These are phyloP conservation scores for Lepeophtheirus salmonis DNA, from an alignment of 1,140 invertebrate genomes.

Conservation along the genomic window DNA sequence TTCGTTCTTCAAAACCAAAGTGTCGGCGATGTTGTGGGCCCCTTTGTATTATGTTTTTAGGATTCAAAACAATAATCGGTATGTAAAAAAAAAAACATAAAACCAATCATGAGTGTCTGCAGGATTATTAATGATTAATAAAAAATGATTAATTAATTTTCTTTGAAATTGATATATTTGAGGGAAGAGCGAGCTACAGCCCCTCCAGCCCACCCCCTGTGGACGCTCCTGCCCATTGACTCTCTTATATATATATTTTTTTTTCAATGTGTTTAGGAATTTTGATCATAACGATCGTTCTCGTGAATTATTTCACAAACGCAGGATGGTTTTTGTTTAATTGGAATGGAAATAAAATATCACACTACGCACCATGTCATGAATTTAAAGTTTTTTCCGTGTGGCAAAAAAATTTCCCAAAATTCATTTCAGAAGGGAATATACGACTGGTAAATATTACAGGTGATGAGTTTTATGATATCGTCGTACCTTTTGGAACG, in stretches of 20 bases:
- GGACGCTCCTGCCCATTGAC: no score
- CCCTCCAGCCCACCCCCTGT: no score
- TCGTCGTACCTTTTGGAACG: constrained; percentile 59
- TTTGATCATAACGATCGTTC: constrained; percentile 39
- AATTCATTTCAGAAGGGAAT: constrained; percentile 52
- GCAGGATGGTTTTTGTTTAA: constrained; percentile 27
- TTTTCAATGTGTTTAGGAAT: constrained; percentile 30
- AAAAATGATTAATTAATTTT: constrained; percentile 17
- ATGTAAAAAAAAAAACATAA: no score
- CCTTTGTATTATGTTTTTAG: constrained; percentile 23
- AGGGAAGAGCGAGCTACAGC: no score
- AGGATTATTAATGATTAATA: no score
- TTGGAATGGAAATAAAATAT: constrained; percentile 22
- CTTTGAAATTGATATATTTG: no score
- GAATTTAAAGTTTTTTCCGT: constrained; percentile 43
- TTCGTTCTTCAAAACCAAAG: constrained; percentile 21
- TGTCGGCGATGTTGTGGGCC: constrained; percentile 23
- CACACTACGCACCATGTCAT: constrained; percentile 40
- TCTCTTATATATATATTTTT: no score
- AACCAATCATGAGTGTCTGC: no score
- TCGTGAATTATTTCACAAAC: constrained; percentile 43
- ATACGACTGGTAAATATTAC: constrained; percentile 51
- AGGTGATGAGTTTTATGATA: constrained; percentile 47
- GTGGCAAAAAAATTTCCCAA: constrained; percentile 50
- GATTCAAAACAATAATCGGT: constrained; percentile 23